phyloP scores from a whole-genome alignment of 2,113 vertebrate genomes.

The Kryptolebias marmoratus region DNA sequence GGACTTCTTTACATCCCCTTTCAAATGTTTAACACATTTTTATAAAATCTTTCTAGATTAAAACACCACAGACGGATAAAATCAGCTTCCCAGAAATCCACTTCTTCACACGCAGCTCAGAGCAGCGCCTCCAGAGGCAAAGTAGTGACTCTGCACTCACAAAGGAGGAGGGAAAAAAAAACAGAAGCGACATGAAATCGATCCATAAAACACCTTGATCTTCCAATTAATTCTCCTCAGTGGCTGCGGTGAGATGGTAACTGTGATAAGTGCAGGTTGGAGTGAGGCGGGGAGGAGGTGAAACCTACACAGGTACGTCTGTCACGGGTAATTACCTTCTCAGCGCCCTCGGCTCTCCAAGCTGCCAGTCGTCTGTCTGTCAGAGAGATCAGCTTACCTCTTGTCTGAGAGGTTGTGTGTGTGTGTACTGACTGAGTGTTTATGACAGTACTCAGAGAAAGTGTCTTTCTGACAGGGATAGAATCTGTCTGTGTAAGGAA shows the following conservation, averaged over 20 bases:
- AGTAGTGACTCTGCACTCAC: not conserved
- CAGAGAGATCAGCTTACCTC: constrained; percentile 74
- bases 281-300: constrained; percentile 53
- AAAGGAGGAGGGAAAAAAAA: constrained; percentile 12
- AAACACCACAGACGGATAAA: not conserved
- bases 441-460: constrained; percentile 19
- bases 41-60: no score
- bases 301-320: constrained; percentile 77
- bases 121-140: constrained; percentile 53
- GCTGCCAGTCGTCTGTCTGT: constrained; percentile 71
- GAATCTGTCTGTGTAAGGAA: constrained; percentile 38
- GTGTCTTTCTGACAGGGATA: constrained; percentile 25
- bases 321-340: constrained; percentile 79
- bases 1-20: no score
- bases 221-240: constrained; percentile 70
- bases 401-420: constrained; percentile 61
- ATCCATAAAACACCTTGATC: constrained; percentile 74
- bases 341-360: constrained; percentile 60
- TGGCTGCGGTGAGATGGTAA: constrained; percentile 59
- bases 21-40: no score
- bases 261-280: constrained; percentile 76
- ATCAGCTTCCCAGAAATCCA: constrained; percentile 5
- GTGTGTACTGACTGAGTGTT: constrained; percentile 23
- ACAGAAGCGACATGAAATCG: constrained; percentile 62
- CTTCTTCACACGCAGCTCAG: not conserved